These are phyloP conservation scores for Melieria crassipennis DNA, from an alignment of 2,888 invertebrate genomes.

Conservation along the genomic window DNA sequence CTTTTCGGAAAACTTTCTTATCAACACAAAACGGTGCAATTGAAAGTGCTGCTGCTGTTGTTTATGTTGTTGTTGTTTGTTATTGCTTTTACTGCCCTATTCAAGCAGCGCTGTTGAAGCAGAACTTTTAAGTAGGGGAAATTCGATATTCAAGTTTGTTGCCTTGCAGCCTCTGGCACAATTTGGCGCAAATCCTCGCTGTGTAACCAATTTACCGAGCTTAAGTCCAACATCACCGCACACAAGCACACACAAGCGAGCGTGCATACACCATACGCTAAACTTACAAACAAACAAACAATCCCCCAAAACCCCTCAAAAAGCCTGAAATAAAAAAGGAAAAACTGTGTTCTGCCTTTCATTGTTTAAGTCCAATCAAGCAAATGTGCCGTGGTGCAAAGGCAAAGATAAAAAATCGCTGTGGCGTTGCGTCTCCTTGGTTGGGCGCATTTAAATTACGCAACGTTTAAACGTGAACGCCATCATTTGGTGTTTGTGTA, in stretches of 20 bases:
- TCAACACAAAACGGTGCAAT: no score
- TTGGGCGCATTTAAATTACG: background rate
- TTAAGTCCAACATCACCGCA: constrained; percentile 1
- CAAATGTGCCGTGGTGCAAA: background rate
- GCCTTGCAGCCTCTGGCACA: no score
- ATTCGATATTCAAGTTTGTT: no score
- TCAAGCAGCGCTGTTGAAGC: no score
- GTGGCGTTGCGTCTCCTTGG: background rate
- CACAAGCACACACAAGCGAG: background rate
- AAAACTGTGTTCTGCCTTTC: background rate
- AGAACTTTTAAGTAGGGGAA: no score
- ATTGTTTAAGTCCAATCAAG: background rate
- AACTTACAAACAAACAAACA: background rate
- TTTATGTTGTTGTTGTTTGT: no score
- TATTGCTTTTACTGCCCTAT: no score
- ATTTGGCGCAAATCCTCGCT: background rate
- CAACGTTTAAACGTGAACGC: background rate
- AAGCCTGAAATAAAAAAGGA: background rate
- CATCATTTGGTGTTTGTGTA: background rate
- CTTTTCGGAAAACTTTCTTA: no score
- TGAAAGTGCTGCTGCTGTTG: no score
- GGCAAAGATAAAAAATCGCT: no score
- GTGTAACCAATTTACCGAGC: constrained; percentile 7
- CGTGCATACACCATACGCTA: no score
- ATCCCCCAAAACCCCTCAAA: background rate